These are phyloP conservation scores for Diloba caeruleocephala DNA, from an alignment of 2,888 invertebrate species.

Conservation along the genomic window DNA sequence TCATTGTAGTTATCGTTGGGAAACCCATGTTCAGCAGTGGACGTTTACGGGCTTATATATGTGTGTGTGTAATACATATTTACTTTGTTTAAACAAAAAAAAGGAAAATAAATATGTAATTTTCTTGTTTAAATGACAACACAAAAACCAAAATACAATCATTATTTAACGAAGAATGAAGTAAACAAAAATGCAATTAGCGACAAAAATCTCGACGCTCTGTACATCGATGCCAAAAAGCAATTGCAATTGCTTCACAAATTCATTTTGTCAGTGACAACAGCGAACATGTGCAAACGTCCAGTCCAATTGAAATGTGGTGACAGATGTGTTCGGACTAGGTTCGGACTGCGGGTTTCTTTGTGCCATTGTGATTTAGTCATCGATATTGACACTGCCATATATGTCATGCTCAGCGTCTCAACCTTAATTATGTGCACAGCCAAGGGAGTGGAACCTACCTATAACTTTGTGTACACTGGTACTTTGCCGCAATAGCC, in stretches of 20 bases:
- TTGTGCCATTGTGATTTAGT: slow-evolving; percentile 6
- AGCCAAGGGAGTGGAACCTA: too few species aligned
- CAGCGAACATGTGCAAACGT: slow-evolving; percentile 12
- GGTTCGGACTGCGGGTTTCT: background rate
- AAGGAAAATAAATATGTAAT: too few species aligned
- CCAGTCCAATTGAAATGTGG: slow-evolving; percentile 18
- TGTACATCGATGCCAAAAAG: background rate
- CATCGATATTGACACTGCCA: background rate
- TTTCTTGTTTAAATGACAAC: too few species aligned
- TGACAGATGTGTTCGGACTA: slow-evolving; percentile 9
- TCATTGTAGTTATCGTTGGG: too few species aligned
- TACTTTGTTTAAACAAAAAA: too few species aligned
- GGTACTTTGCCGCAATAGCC: too few species aligned
- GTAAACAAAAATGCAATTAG: slow-evolving; percentile 1
- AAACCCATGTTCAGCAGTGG: too few species aligned
- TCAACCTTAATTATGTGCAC: too few species aligned
- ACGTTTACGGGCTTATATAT: too few species aligned
- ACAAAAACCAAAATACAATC: background rate
- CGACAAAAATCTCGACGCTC: background rate
- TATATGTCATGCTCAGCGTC: too few species aligned
- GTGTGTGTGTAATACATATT: too few species aligned
- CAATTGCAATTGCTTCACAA: slow-evolving; percentile 4
- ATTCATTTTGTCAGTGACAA: slow-evolving; percentile 15
- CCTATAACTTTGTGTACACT: too few species aligned
- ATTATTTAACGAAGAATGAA: background rate